Evolutionary conservation across 1,140 invertebrate genomes (phyloP).

Genomic region (Yoshiicerus persimilis): DNA sequence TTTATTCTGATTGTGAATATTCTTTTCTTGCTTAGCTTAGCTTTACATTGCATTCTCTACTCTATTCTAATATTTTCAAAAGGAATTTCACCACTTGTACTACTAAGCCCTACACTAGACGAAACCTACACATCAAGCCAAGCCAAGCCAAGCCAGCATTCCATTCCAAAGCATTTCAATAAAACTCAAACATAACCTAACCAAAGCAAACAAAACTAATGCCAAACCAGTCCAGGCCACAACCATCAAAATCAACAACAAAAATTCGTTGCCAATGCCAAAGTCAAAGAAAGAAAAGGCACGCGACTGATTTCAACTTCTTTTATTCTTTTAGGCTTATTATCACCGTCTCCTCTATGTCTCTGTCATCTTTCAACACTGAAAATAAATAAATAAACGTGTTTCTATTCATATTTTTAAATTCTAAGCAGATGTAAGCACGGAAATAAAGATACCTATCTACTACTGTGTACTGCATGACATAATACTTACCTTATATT

Average conservation of each 20-base stretch:
- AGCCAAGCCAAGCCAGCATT: neutral
- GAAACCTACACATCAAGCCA: neutral
- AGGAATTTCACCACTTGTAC: conserved; percentile 12
- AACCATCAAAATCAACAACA: conserved; percentile 17
- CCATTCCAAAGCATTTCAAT: neutral
- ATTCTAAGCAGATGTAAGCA: neutral
- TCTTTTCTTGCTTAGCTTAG: neutral
- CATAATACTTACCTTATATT: neutral
- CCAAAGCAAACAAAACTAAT: neutral
- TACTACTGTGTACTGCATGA: neutral
- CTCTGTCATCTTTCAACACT: neutral
- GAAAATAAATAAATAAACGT: neutral
- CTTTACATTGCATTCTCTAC: neutral
- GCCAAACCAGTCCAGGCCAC: neutral
- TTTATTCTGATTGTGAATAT: conserved; percentile 28
- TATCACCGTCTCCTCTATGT: neutral
- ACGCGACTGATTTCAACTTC: neutral
- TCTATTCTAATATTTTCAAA: conserved; percentile 11
- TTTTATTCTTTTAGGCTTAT: neutral
- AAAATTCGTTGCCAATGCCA: conserved; percentile 5
- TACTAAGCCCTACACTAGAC: neutral
- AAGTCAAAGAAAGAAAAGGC: conserved; percentile 11
- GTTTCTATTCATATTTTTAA: neutral
- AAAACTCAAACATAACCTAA: neutral
- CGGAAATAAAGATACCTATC: neutral